These are phyloP conservation scores for Carcharodon carcharias DNA, from an alignment of 2,797 vertebrate genomes.

Conservation along the genomic window DNA sequence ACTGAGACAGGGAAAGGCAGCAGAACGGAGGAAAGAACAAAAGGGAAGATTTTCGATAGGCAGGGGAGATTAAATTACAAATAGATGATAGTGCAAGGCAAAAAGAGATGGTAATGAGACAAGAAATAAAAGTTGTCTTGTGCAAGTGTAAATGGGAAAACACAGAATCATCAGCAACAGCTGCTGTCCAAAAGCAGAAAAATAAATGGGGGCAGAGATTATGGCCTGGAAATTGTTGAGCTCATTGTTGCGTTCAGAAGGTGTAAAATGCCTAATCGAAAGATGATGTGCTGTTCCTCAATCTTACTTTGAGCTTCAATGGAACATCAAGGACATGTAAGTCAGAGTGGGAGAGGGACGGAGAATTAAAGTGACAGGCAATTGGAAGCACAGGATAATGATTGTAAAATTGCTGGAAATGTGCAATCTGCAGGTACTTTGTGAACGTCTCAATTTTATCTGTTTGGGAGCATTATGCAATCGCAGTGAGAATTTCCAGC, in stretches of 20 bases:
- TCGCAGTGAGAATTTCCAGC: background rate
- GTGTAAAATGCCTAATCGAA: background rate
- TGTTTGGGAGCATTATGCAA: background rate
- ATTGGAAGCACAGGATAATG: background rate
- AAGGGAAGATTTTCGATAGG: no score
- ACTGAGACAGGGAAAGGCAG: no score
- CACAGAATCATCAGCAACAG: background rate
- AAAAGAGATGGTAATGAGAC: no score
- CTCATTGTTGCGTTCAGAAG: background rate
- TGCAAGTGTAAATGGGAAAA: background rate
- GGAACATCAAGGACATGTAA: background rate
- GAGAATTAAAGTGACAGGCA: background rate
- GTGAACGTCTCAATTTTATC: background rate
- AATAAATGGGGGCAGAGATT: background rate
- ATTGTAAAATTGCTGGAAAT: background rate
- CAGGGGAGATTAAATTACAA: no score
- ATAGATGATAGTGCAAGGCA: no score
- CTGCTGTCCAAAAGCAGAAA: background rate
- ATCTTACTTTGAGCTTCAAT: background rate
- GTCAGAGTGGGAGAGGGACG: no score
- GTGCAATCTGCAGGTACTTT: background rate
- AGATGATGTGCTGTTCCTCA: background rate
- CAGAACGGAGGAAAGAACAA: no score
- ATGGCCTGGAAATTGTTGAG: background rate
- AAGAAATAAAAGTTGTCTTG: no score